Percentiles rank a stretch among this genome's conserved stretches.
Conservation (phyloP, 2,113 vertebrate species). For the Odocoileus hemionus region DNA sequence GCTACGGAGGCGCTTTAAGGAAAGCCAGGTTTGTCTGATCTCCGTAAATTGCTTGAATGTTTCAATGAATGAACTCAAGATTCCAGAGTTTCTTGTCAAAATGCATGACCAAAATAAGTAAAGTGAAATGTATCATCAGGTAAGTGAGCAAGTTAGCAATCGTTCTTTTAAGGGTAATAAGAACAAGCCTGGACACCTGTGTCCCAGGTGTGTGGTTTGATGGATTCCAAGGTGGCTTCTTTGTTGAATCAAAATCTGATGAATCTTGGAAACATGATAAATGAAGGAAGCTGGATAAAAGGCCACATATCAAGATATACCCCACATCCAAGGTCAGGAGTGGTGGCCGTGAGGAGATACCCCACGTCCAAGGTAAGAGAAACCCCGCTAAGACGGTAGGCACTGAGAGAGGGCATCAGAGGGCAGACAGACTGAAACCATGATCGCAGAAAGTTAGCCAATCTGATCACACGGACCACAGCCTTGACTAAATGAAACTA, state of each 20-base stretch:
- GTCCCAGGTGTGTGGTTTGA: neutral
- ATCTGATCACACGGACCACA: neutral
- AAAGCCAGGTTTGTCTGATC: neutral
- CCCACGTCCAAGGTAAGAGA: neutral
- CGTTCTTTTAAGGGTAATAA: neutral
- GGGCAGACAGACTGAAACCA: neutral
- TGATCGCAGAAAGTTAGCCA: neutral
- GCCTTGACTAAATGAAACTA: neutral
- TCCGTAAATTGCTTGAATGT: neutral
- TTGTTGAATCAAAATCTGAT: neutral
- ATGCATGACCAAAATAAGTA: neutral
- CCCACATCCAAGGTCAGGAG: neutral
- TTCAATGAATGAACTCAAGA: neutral
- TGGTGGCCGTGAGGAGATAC: neutral
- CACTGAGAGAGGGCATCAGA: neutral
- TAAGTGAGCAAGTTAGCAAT: neutral
- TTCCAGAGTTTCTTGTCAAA: neutral
- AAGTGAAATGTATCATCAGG: neutral
- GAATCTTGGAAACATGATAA: neutral
- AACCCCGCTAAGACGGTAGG: neutral
- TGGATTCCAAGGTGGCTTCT: neutral
- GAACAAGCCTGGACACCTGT: neutral
- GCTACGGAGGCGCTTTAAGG: neutral
- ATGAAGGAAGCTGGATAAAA: neutral
- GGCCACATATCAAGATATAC: neutral